Base-by-base conservation (phyloP, 1,140 invertebrate genomes). In the Macrosteles quadrilineatus region DNA sequence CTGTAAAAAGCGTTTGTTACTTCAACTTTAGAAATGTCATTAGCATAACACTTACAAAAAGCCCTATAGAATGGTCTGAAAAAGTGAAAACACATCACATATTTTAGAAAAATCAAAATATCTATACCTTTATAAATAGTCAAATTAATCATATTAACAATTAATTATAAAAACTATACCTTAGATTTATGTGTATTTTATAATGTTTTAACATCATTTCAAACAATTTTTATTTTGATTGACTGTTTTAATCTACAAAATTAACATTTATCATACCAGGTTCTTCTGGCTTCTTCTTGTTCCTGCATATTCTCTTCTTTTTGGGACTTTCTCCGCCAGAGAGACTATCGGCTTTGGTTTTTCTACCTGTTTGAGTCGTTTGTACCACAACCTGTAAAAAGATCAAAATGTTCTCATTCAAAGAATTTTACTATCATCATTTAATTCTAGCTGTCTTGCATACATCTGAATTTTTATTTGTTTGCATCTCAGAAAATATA, bases 231-330 rank as follows among this genome's bases (percentile, higher is more conserved):
- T n/a, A n/a, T n/a, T n/a, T n/a, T n/a, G n/a, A n/a, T n/a, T n/a
- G n/a, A n/a, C n/a, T n/a, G n/a, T n/a, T n/a, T n/a, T n/a, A n/a
- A n/a, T n/a, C n/a, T n/a, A n/a, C n/a, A n/a, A n/a, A n/a, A n/a
- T n/a, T n/a, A n/a, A n/a, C n/a, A n/a, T n/a, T n/a, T n/a, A n/a
- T n/a, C n/a, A 36, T 57, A 73, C 72, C 72, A 19, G 72, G 72
- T 69, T 73, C 72, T 29, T 73, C 72, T 4, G 72, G 57, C 53
- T 72, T 72, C 70, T 70, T 72, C 70, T 70, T 72, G 23, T 73
- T 64, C 27, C 47, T 53, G 32, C 59, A 30, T 9, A 19, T 27
- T 66, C 47, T 65, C 25, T 47, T 57, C 66, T 50, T 70, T 53
- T 72, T 64, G 59, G 45, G 36, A 19, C 27, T 23, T 36, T 29